Conservation (phyloP, 2,888 invertebrate genomes). For the Panopea generosa region DNA sequence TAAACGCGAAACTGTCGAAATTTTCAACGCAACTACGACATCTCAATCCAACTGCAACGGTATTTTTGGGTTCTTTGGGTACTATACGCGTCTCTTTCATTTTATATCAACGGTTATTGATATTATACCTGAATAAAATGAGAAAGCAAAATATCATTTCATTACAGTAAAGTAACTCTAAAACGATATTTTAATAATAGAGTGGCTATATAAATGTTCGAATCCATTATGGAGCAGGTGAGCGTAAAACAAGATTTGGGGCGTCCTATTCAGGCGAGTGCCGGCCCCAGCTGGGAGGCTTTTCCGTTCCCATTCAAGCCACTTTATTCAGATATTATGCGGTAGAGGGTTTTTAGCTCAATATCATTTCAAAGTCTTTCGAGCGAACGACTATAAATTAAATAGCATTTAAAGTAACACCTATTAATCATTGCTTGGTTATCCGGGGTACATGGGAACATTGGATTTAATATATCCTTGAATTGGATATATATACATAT, state of each 20-base stretch:
- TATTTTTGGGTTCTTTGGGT: constrained; percentile 13
- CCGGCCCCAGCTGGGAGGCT: constrained; percentile 23
- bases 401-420: constrained; percentile 28
- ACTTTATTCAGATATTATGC: constrained; percentile 46
- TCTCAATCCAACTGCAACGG: no score
- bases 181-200: constrained; percentile 34
- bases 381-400: constrained; percentile 38
- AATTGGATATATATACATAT: no score
- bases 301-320: constrained; percentile 14
- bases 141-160: constrained; percentile 14
- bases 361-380: constrained; percentile 39
- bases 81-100: constrained; percentile 3
- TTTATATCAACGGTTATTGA: neutral
- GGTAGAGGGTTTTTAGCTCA: constrained; percentile 46
- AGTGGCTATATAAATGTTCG: constrained; percentile 29
- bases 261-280: constrained; percentile 19
- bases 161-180: constrained; percentile 38
- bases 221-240: constrained; percentile 32
- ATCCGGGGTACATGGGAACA: no score
- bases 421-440: no score
- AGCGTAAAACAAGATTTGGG: constrained; percentile 56
- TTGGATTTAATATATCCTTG: no score
- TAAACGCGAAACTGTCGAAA: constrained; percentile 14
- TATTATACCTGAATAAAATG: neutral
- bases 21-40: no score